Evolutionary conservation across 2,797 vertebrate species (phyloP).

Genomic region (Onychomys leucogaster): DNA sequence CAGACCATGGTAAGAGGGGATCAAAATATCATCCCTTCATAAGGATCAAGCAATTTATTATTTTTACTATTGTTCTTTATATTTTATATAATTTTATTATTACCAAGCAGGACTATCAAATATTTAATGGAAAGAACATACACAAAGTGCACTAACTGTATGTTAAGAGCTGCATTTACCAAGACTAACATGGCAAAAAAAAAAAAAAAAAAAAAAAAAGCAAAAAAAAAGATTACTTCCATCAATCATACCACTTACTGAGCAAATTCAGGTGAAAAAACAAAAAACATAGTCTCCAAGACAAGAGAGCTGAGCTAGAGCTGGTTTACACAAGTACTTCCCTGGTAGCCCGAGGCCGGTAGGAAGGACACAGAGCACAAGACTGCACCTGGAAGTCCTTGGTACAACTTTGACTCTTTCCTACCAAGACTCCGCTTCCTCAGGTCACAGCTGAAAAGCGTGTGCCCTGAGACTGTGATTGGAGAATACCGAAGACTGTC

Average conservation of each 20-base stretch:
- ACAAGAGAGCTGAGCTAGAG: neutral
- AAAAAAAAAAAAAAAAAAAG: constrained; percentile 21
- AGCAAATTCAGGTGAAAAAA: constrained; percentile 34
- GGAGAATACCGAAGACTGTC: neutral
- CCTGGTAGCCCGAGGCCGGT: neutral
- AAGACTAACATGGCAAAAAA: neutral
- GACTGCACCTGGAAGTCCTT: neutral
- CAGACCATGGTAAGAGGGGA: neutral
- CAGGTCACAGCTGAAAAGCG: neutral
- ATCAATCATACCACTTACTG: neutral
- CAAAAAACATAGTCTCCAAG: neutral
- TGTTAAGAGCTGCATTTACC: constrained; percentile 22
- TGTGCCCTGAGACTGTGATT: neutral
- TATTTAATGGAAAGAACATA: constrained; percentile 17
- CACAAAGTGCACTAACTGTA: neutral
- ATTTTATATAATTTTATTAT: neutral
- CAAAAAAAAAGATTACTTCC: constrained; percentile 25
- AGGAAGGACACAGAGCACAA: neutral
- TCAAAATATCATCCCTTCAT: constrained; percentile 8
- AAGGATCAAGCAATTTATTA: neutral
- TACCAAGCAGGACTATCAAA: neutral
- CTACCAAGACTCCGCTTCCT: neutral
- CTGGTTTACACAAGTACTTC: neutral
- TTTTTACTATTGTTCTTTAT: neutral
- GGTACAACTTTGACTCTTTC: neutral